These are phyloP conservation scores for Meganola albula DNA, from an alignment of 2,888 invertebrate species.

Conservation along the genomic window DNA sequence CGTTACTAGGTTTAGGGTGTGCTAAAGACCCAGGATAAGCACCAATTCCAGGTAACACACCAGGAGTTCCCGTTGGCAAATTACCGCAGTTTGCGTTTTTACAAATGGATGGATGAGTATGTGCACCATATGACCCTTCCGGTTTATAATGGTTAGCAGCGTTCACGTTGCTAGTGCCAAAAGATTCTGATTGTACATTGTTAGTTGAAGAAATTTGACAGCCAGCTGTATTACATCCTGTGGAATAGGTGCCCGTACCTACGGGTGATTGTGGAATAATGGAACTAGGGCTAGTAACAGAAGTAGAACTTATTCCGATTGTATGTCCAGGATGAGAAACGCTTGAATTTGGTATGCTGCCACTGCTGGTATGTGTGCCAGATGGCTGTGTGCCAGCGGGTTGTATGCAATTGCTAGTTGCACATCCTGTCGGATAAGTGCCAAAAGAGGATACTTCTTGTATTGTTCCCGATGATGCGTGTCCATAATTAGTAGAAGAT, in stretches of 20 bases:
- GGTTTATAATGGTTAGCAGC: too few relatives aligned
- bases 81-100: not conserved
- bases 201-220: not conserved
- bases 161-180: conserved; percentile 5
- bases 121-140: not conserved
- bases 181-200: conserved; percentile 8
- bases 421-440: conserved; percentile 9
- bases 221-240: not conserved
- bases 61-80: not conserved
- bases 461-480: conserved; percentile 6
- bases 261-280: conserved; percentile 12
- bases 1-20: conserved; percentile 2
- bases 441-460: not conserved
- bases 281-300: conserved; percentile 23
- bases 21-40: conserved; percentile 5
- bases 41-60: not conserved
- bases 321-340: too few relatives aligned
- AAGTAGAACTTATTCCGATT: too few relatives aligned
- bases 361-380: too few relatives aligned
- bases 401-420: conserved; percentile 6
- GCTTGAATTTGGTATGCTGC: too few relatives aligned
- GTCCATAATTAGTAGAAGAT: conserved; percentile 8
- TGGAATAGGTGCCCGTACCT: not conserved
- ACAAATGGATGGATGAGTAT: not conserved
- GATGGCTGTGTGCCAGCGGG: conserved; percentile 3